Percentiles rank a stretch among this genome's conserved stretches.
Conservation (phyloP, 64 coral and sea anemone species). For the Actinia equina region DNA sequence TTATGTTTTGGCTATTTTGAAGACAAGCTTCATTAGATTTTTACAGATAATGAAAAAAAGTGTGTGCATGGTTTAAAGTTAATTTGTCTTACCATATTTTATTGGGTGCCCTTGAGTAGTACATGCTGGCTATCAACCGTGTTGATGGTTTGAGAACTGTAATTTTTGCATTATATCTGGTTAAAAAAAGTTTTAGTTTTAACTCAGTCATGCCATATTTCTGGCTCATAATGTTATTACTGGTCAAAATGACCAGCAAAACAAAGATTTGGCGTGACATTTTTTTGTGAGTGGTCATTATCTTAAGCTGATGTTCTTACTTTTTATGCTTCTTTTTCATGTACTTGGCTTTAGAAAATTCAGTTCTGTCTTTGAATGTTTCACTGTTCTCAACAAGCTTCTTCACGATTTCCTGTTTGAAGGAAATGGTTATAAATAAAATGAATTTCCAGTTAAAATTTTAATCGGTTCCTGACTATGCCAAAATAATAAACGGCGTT, state of each 20-base stretch:
- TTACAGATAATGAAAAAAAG: too few relatives aligned
- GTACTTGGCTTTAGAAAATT: conserved; percentile 97
- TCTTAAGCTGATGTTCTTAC: conserved; percentile 27
- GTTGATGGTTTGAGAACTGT: conserved; percentile 73
- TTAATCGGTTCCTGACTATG: too few relatives aligned
- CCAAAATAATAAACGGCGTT: too few relatives aligned
- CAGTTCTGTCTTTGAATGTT: conserved; percentile 91
- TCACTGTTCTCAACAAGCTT: conserved; percentile 94
- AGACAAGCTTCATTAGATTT: too few relatives aligned
- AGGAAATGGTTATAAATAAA: neutral
- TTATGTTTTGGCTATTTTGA: too few relatives aligned
- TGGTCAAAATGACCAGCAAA: neutral
- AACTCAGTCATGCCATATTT: neutral
- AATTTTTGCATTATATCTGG: conserved; percentile 69
- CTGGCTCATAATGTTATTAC: too few relatives aligned
- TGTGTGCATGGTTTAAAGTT: too few relatives aligned
- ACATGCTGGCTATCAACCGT: conserved; percentile 78
- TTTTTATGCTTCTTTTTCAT: conserved; percentile 96
- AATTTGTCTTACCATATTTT: conserved; percentile 70
- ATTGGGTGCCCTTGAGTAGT: conserved; percentile 60
- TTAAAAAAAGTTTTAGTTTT: neutral
- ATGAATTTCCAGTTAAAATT: neutral
- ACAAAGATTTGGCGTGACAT: too few relatives aligned
- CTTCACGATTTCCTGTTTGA: conserved; percentile 84
- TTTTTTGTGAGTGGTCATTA: neutral